Percentiles rank a stretch among this genome's conserved stretches.
Evolutionary conservation across 2,797 vertebrate species (phyloP).

Genomic region (Macrochelys suwanniensis): DNA sequence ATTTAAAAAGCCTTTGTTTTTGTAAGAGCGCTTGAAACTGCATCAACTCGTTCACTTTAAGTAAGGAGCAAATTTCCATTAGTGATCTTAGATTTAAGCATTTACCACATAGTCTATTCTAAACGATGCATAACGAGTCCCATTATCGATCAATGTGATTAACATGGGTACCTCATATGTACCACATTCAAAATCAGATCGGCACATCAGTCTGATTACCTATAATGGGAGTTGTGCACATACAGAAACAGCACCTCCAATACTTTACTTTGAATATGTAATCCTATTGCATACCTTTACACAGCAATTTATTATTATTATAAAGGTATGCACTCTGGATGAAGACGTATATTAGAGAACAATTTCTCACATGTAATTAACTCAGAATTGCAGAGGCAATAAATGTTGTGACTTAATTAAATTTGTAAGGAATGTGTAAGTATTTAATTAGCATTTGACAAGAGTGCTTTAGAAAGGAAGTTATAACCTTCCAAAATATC

Average conservation of each 20-base stretch:
- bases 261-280: background rate
- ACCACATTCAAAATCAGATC: background rate
- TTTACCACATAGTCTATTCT: background rate
- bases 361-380: constrained; percentile 30
- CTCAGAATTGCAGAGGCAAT: constrained; percentile 29
- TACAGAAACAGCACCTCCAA: background rate
- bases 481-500: constrained; percentile 59
- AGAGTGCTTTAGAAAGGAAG: constrained; percentile 38
- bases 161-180: background rate
- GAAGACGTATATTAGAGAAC: constrained; percentile 5
- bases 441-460: constrained; percentile 63
- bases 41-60: background rate
- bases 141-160: accelerated
- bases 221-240: accelerated
- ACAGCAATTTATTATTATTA: background rate
- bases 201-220: accelerated
- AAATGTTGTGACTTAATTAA: constrained; percentile 25
- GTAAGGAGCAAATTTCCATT: background rate
- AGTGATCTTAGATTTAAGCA: background rate
- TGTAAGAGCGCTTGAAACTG: background rate
- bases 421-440: background rate
- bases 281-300: background rate
- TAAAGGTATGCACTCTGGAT: background rate
- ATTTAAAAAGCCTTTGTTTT: background rate
- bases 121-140: background rate